A percentile compares a stretch with the other conserved stretches of the same genome.
Conservation (phyloP, 2,888 invertebrate species). For the Drosophila planitibia region DNA sequence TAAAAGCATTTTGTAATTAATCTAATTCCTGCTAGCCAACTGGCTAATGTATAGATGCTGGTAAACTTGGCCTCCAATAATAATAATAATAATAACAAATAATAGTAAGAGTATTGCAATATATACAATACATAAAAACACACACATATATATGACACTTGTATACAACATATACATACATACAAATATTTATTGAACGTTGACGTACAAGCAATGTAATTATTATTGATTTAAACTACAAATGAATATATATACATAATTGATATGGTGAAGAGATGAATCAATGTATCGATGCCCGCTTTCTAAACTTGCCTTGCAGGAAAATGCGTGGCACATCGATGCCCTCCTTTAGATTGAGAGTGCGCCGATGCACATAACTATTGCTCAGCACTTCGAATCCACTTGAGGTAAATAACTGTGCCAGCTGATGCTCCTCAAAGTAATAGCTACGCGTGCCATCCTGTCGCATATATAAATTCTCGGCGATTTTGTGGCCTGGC, state of each 20-base stretch:
- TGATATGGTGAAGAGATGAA: constrained; percentile 12
- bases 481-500: constrained; percentile 95
- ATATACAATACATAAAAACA: constrained; percentile 30
- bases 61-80: constrained; percentile 6
- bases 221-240: constrained; percentile 70
- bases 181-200: constrained; percentile 82
- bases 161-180: constrained; percentile 50
- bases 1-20: constrained; percentile 34
- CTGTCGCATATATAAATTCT: constrained; percentile 97
- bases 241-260: constrained; percentile 41
- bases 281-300: constrained; percentile 65
- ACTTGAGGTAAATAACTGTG: constrained; percentile 87
- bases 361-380: constrained; percentile 93
- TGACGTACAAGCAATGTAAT: constrained; percentile 64
- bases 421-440: constrained; percentile 90
- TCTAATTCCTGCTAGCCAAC: constrained; percentile 30
- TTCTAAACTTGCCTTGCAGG: constrained; percentile 94
- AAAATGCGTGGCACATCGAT: constrained; percentile 96
- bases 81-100: constrained; percentile 12
- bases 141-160: constrained; percentile 36
- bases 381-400: constrained; percentile 91
- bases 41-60: constrained; percentile 13
- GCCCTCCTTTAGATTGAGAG: constrained; percentile 96
- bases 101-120: constrained; percentile 10
- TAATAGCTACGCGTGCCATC: constrained; percentile 97